Base-by-base conservation (phyloP, 1,140 invertebrate species). In the Hycleus cichorii region DNA sequence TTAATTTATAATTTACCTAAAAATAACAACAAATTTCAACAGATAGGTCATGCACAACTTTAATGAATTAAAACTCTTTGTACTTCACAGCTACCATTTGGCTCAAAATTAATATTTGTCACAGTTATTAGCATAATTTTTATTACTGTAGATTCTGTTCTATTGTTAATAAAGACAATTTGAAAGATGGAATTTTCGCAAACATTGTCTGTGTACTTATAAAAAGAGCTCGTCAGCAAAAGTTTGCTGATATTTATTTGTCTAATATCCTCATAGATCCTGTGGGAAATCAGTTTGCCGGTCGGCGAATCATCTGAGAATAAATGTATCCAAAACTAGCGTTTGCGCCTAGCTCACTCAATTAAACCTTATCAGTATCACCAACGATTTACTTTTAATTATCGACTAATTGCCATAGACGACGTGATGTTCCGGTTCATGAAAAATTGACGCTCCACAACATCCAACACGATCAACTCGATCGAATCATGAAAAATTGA, bases 261-360 rank as follows among this genome's bases (percentile, higher is more conserved):
- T 66, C 60, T 66, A 66, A 66, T 66, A 63, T 62, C 62, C 59
- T 64, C 64, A 66, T 66, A 64, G 58, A 61, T 64, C 64, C 64
- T 66, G 57, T 64, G 64, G 64, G 64, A 66, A 66, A 66, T 66
- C 64, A 66, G 49, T 62, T 49, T 46, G 51, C 53, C 55, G 59
- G 47, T 60, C 39, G 50, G 50, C 49, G 60, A 59, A 62, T 62
- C 56, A 62, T 62, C 49, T 52, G 39, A 56, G 47, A 57, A 57
- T 57, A 57, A 57, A 57, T 57, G 55, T 49, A 50, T 57, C 52
- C 45, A 12, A 47, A 39, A n/a, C 25, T 39, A 55, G 52, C 26
- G 52, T 55, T 55, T 55, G 52, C 52, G 52, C 52, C 47, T 55
- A 47, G 47, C 46, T 38, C 44, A 55, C 32, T 46, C 52, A 55